These are phyloP conservation scores for Ostrea edulis DNA, from an alignment of 1,140 invertebrate genomes.

Conservation along the genomic window DNA sequence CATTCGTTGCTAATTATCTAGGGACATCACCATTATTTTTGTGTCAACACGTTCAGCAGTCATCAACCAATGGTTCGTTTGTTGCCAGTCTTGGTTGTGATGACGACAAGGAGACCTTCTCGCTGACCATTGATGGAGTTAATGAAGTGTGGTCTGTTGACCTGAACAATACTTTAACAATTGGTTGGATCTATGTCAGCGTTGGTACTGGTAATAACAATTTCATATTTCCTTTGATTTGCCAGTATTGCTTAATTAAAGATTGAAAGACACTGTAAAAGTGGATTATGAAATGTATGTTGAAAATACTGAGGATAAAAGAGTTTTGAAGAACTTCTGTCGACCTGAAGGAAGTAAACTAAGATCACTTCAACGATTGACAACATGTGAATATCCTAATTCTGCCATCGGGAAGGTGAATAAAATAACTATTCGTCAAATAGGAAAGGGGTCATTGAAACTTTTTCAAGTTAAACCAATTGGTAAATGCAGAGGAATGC, in stretches of 20 bases:
- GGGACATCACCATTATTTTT: no score
- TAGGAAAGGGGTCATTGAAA: not conserved
- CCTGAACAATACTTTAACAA: not conserved
- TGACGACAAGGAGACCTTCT: not conserved
- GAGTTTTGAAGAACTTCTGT: no score
- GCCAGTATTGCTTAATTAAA: no score
- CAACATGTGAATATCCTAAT: no score
- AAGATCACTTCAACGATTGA: no score
- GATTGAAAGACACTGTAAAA: no score
- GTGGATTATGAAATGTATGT: no score
- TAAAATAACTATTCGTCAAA: not conserved
- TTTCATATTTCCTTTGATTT: no score
- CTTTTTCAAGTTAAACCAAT: not conserved
- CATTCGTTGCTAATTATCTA: no score
- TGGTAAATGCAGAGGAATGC: not conserved
- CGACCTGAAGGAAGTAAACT: no score
- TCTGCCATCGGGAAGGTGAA: not conserved
- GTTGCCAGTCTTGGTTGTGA: not conserved
- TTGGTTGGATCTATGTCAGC: not conserved
- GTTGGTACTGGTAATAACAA: not conserved
- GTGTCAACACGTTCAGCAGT: not conserved
- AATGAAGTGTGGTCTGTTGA: not conserved
- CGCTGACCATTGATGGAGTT: not conserved
- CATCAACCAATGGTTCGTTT: not conserved
- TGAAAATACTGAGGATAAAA: no score